A percentile compares a stretch with the other conserved stretches of the same genome.
Conservation (phyloP, 2,113 vertebrate genomes). For the Sphyrna mokarran region DNA sequence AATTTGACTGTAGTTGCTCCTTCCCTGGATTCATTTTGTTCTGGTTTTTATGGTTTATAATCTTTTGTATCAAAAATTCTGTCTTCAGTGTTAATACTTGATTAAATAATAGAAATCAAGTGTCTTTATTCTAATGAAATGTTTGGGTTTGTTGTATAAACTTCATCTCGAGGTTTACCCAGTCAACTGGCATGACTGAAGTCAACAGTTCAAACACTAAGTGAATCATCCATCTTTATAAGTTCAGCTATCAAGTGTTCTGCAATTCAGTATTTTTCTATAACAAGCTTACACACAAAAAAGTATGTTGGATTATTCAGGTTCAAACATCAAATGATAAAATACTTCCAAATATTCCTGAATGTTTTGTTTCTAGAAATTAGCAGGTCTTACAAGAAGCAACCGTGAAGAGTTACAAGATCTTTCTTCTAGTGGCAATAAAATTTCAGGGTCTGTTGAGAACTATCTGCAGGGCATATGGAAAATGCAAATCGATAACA, state of each 20-base stretch:
- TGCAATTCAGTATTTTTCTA: neutral
- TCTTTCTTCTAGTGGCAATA: neutral
- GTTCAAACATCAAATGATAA: neutral
- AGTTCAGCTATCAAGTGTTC: neutral
- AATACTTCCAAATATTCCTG: neutral
- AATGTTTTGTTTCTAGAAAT: slow-evolving; percentile 32
- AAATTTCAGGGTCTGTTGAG: neutral
- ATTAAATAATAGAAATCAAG: neutral
- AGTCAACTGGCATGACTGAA: neutral
- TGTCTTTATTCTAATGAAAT: neutral
- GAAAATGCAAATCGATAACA: neutral
- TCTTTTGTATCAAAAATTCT: neutral
- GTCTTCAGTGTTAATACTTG: neutral
- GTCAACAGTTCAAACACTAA: neutral
- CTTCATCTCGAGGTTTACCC: neutral
- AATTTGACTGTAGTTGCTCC: neutral
- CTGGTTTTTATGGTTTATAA: neutral
- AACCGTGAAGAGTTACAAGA: neutral
- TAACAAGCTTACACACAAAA: too few relatives aligned
- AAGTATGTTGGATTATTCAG: neutral
- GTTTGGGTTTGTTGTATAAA: neutral
- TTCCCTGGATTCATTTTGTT: neutral
- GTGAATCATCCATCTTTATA: neutral
- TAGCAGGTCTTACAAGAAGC: neutral
- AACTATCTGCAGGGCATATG: slow-evolving; percentile 31